Base-by-base conservation (phyloP, 2,888 invertebrate species). In the Nowickia ferox region DNA sequence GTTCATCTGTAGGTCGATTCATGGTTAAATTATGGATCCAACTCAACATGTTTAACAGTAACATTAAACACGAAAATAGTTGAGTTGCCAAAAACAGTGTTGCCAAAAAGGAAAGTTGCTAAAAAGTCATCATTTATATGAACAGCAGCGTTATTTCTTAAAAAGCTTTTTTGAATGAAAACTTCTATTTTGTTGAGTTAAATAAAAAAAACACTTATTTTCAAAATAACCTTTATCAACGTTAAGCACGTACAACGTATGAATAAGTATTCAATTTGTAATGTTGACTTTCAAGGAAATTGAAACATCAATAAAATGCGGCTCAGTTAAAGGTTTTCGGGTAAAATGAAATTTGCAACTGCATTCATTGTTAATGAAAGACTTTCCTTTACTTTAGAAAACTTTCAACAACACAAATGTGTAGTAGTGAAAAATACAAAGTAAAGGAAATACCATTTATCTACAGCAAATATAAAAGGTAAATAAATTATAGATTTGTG, bases 211-310 rank as follows among this genome's bases (percentile, higher is more conserved):
- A 76, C 76, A 82, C 76, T 3, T 48, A 30, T 42, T 61, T 13
- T 8, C 10, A 13, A 17, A 15, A 30, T 1, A 15, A 9, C 63
- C 42, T 69, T 51, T 78, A 2, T 5, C 17, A n/a, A 22, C 15
- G 17, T 44, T 11, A 51, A 71, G 46, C 79, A 84, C 69, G 69
- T 79, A 69, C 40, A 44, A 51, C 30, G 30, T 61, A 84, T 76
- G 71, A 80, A 78, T 75, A 86, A 79, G 69, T 83, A 87, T 87
- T 84, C 89, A 87, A 89, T 89, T 89, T 89, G 89, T 88, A 88
- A 88, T 87, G 87, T 88, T 89, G 88, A 89, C 88, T 86, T 88
- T 87, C 84, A 86, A 89, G 89, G 89, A 89, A 89, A 89, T 88
- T 89, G 89, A 87, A 88, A 89, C 89, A 89, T 88, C 89, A 89